Evolutionary conservation across 2,797 vertebrate species (phyloP), one percentile per base, ranked within the genome.

Genomic region (Melopsittacus undulatus): DNA sequence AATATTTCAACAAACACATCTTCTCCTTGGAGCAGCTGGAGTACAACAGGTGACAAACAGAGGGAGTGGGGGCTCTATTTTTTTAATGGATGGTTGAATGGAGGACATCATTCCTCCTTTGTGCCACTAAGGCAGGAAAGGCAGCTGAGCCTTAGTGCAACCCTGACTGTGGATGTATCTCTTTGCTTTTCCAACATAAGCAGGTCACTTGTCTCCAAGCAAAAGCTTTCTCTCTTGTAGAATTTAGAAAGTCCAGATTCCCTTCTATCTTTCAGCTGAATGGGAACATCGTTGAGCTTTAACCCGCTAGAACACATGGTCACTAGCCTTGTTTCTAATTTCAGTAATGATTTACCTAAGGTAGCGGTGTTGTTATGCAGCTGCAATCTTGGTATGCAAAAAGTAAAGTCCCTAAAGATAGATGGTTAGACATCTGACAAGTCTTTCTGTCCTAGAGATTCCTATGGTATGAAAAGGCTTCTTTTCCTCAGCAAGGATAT

Each of bases 1-100:
- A 99, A 85, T 99, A 99, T 94, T 99, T 99, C 98, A 99, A 99
- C 98, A 99, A 99, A 83, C 99, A 99, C 96, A 99, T 99, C 96
- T 99, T 99, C 97, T 99, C 99, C 9, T 97, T 99, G 97, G 99
- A 99, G 93, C 99, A 99, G 95, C 98, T 99, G 91, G 99, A 99
- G 89, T 99, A 99, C 95, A 98, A 99, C 98, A 98, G 98, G 98
- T 98, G 63, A 77, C 81, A 34, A 67, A 61, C 1, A 17, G 57
- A 46, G 78, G 34, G 27, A 94, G 84, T 13, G 61, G 74, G 56
- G 42, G 16, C 30, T 12, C 11, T 75, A 0, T 13, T 83, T 45
- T 59, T 67, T 63, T 64, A 18, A 14, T 56, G 54, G 59, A 27
- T 40, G 27, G 42, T 43, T 40, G 82, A 84, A 90, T 7, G 54